Base-by-base conservation (phyloP, 2,888 invertebrate genomes). In the Aphodius granarius region DNA sequence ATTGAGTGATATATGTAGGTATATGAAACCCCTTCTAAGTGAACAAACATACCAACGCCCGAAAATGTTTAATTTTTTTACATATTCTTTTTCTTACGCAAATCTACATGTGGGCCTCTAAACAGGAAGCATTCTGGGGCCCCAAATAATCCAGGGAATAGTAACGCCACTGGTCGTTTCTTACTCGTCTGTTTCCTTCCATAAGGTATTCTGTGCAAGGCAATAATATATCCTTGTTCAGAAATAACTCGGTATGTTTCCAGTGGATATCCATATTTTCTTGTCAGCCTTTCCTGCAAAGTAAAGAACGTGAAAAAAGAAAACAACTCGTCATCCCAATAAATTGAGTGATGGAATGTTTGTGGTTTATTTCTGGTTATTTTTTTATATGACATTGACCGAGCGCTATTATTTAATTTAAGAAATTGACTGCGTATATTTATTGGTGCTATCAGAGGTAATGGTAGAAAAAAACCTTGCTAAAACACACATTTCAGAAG, bases 111-210 rank as follows among this genome's bases (percentile, higher is more conserved):
- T 0, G 88, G 88, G 18, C 88, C 87, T 79, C 90, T 89, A 65
- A 89, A 86, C 5, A 91, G 84, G 89, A 90, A 92, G 75, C 88
- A 87, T 18, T 89, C 88, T 0, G 90, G 89, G 5, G 89, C 87
- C 3, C 88, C 88, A 18, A 91, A 81, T 1, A 92, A 83, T 0
- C 92, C 92, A 80, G 90, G 90, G 76, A 89, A 89, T 76, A 90
- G 83, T 70, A 90, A 84, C 78, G 84, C 89, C 23, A 84, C 87
- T 68, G 81, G 86, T 81, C 78, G 75, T 18, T 73, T 63, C 9
- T 73, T 70, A 78, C 73, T 79, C 73, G 74, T 76, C 68, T 73
- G 70, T 76, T 83, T 83, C 71, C 82, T 83, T 17, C 89, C 89
- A 79, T 85, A 82, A 3, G 89, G 89, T 78, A 92, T 90, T 75